These are phyloP conservation scores for Nipponacmea schrenckii DNA, from an alignment of 2,888 invertebrate genomes.

Conservation along the genomic window DNA sequence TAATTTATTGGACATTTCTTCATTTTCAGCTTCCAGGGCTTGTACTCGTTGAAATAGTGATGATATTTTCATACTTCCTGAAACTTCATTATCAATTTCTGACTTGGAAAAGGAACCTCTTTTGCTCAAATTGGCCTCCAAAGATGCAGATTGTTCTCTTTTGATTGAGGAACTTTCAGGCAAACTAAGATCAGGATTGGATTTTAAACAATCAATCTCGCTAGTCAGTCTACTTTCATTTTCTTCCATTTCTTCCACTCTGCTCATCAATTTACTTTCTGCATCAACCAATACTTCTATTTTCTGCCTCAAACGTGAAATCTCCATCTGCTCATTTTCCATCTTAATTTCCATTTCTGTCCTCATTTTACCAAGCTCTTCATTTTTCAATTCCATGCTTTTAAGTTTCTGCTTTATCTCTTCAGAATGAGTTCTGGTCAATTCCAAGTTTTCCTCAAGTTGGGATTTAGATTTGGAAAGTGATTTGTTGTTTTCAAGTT, in stretches of 20 bases:
- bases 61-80: background rate
- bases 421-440: constrained; percentile 19
- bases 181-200: background rate
- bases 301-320: constrained; percentile 28
- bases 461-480: constrained; percentile 18
- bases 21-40: constrained; percentile 49
- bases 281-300: constrained; percentile 41
- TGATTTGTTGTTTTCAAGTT: constrained; percentile 4
- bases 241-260: constrained; percentile 45
- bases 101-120: background rate
- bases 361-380: constrained; percentile 6
- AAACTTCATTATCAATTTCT: background rate
- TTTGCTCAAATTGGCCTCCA: background rate
- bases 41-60: constrained; percentile 51
- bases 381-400: constrained; percentile 6
- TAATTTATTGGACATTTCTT: constrained; percentile 38
- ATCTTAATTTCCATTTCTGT: background rate
- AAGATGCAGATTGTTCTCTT: constrained; percentile 9
- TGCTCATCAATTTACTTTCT: constrained; percentile 44
- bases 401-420: constrained; percentile 8
- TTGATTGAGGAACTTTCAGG: constrained; percentile 14
- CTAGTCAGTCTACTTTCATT: constrained; percentile 31
- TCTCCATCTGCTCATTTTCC: background rate
- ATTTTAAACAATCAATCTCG: constrained; percentile 24
- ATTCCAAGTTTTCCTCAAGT: constrained; percentile 21